These are phyloP conservation scores for Torymus auratus DNA, from an alignment of 2,888 invertebrate species.

Conservation along the genomic window DNA sequence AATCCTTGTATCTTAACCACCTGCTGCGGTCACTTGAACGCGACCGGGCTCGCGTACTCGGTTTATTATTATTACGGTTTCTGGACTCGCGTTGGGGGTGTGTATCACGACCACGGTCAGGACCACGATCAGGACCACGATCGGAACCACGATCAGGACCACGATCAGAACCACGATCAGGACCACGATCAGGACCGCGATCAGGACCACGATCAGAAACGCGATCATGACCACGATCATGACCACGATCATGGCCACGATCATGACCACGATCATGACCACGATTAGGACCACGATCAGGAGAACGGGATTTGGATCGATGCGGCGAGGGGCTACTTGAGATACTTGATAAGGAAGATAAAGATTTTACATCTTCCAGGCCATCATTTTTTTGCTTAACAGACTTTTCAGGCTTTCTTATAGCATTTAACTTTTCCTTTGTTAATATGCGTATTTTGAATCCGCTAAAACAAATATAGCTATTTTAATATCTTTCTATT, in stretches of 20 bases:
- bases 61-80: slow-evolving; percentile 64
- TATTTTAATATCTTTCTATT: too few relatives aligned
- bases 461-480: slow-evolving; percentile 64
- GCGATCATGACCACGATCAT: slow-evolving; percentile 59
- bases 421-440: slow-evolving; percentile 70
- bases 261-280: too few relatives aligned
- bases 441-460: slow-evolving; percentile 74
- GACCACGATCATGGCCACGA: slow-evolving; percentile 69
- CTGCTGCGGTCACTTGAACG: slow-evolving; percentile 77
- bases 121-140: slow-evolving; percentile 54
- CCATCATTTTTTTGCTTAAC: slow-evolving; percentile 67
- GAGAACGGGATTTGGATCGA: slow-evolving; percentile 72
- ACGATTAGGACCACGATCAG: slow-evolving; percentile 36
- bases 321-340: slow-evolving; percentile 77
- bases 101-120: slow-evolving; percentile 36
- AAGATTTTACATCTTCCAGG: slow-evolving; percentile 75
- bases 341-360: slow-evolving; percentile 79
- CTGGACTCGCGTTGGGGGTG: slow-evolving; percentile 34
- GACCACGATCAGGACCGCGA: slow-evolving; percentile 54
- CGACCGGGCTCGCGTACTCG: slow-evolving; percentile 61
- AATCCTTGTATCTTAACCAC: slow-evolving; percentile 78
- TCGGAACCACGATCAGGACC: slow-evolving; percentile 48
- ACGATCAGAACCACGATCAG: slow-evolving; percentile 55
- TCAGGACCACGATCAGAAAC: slow-evolving; percentile 61
- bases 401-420: slow-evolving; percentile 64